Base-by-base conservation (phyloP, 2,888 invertebrate species). In the Dryadula phaetusa region DNA sequence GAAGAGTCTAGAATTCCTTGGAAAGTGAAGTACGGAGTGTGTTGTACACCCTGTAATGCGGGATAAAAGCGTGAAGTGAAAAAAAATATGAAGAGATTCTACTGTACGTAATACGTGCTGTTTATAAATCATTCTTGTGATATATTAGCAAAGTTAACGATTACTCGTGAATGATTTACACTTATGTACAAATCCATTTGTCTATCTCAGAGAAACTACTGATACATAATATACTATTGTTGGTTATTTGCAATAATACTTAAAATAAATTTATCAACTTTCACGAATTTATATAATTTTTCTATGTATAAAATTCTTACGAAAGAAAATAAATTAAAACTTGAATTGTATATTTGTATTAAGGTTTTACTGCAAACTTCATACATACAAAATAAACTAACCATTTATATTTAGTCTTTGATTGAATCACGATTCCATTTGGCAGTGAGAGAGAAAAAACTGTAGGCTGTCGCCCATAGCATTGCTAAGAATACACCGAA, bases 361-460 rank as follows among this genome's bases (percentile, higher is more conserved):
- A 4, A 28, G 6, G n/a, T 16, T 63, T 18, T 22, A 8, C 22
- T 25, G 1, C 10, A 42, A 25, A 28, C 4, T 8, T 63, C 14
- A 42, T 56, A 46, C 32, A 40, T 49, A 37, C 12, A 28, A 32
- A 28, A 64, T 25, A 56, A 37, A n/a, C 54, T 46, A 56, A 64
- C 49, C 4, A 20, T 6, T 67, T n/a, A n/a, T n/a, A n/a, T 52
- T 66, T 69, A 68, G 73, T 76, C 79, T 74, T 74, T 79, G 81
- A 77, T 82, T 82, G 76, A 76, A 81, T 82, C 86, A 83, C 81
- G 78, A 77, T 80, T 84, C 79, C 72, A 81, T 83, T 80, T 81
- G 79, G 75, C 79, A 70, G 73, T 70, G 70, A 76, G 69, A 64
- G 16, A 70, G 72, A 76, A 79, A 82, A 49, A 53, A 77, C 77